These are phyloP conservation scores for Drosophila emarginata DNA, from an alignment of 2,888 invertebrate genomes.

Conservation along the genomic window DNA sequence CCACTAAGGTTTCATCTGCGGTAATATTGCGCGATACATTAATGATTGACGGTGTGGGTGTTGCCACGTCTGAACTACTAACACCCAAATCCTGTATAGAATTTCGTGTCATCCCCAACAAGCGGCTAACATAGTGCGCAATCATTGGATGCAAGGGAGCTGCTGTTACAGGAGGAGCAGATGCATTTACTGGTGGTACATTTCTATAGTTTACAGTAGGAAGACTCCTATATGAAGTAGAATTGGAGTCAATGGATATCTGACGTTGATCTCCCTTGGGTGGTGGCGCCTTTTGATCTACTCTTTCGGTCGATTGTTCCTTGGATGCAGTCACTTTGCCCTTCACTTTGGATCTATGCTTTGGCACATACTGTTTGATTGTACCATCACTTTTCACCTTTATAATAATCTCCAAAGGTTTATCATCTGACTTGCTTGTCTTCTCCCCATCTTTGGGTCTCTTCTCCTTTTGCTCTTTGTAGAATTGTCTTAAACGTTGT, in stretches of 20 bases:
- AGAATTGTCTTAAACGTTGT: constrained; percentile 48
- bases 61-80: constrained; percentile 83
- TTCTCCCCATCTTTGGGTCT: constrained; percentile 2
- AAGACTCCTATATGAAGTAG: constrained; percentile 77
- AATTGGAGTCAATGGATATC: constrained; percentile 73
- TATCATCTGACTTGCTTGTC: constrained; percentile 8
- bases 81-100: constrained; percentile 83
- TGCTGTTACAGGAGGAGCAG: background rate
- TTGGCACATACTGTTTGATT: constrained; percentile 49
- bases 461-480: constrained; percentile 44
- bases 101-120: constrained; percentile 83
- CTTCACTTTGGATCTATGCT: constrained; percentile 31
- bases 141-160: constrained; percentile 79
- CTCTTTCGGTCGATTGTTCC: constrained; percentile 1
- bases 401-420: constrained; percentile 78
- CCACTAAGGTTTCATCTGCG: constrained; percentile 34
- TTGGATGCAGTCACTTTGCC: constrained; percentile 1
- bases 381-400: constrained; percentile 68
- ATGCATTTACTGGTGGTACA: background rate
- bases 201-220: constrained; percentile 59
- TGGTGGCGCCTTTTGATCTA: constrained; percentile 4
- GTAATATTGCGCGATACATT: constrained; percentile 81
- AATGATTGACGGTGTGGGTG: constrained; percentile 83
- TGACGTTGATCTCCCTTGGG: constrained; percentile 39
- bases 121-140: constrained; percentile 83